Conservation (phyloP, 2,888 invertebrate species). For the Mesoligia furuncula region DNA sequence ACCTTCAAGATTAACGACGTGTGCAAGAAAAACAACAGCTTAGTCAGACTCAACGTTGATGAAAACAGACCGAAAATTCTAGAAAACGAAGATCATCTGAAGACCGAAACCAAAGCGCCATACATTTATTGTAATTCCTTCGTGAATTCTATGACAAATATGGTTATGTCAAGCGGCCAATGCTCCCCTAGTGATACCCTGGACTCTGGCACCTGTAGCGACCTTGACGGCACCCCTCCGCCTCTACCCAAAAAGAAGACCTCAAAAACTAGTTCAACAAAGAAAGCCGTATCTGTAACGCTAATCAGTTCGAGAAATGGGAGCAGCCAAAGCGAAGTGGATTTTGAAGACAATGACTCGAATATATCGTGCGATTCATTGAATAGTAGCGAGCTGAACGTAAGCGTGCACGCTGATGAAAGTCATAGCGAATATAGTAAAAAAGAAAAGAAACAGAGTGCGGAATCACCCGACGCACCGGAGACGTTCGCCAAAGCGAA, state of each 20-base stretch:
- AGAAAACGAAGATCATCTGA: slow-evolving; percentile 86
- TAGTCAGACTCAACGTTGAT: slow-evolving; percentile 91
- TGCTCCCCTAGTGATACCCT: slow-evolving; percentile 95
- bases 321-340: slow-evolving; percentile 92
- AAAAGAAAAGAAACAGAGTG: slow-evolving; percentile 82
- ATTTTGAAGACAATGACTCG: slow-evolving; percentile 94
- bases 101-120: slow-evolving; percentile 86
- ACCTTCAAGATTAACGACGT: slow-evolving; percentile 82
- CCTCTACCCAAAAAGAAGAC: slow-evolving; percentile 92
- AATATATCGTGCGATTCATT: slow-evolving; percentile 96
- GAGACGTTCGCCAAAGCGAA: slow-evolving; percentile 79
- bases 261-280: slow-evolving; percentile 85
- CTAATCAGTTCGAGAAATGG: slow-evolving; percentile 90
- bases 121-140: slow-evolving; percentile 92
- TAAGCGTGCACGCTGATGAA: slow-evolving; percentile 88
- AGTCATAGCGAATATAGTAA: slow-evolving; percentile 84
- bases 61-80: slow-evolving; percentile 86
- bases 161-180: slow-evolving; percentile 94
- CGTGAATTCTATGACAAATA: slow-evolving; percentile 87
- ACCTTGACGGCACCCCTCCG: slow-evolving; percentile 94
- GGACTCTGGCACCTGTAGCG: slow-evolving; percentile 96
- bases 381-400: slow-evolving; percentile 93
- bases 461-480: slow-evolving; percentile 80
- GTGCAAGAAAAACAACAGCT: slow-evolving; percentile 87
- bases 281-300: slow-evolving; percentile 90